phyloP scores from a whole-genome alignment of 2,888 invertebrate genomes.

The Xylota segnis region DNA sequence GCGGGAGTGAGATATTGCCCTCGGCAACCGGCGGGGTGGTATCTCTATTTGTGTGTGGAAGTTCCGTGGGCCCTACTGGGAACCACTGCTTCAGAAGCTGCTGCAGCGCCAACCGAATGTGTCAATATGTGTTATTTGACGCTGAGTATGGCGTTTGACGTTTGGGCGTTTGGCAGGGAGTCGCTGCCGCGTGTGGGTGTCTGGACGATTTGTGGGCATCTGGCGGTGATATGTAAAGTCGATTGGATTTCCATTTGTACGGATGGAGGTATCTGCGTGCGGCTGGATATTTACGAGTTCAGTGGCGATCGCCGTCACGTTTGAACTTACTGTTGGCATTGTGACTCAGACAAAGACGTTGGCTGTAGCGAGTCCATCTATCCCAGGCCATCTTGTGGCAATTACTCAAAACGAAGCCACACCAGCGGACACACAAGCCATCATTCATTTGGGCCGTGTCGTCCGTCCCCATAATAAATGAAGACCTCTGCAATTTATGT shows the following conservation, averaged over 20 bases:
- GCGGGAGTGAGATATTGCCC: slow-evolving; percentile 41
- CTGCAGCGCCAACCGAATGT: slow-evolving; percentile 49
- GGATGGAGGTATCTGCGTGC: not conserved
- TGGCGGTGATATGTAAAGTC: slow-evolving; percentile 38
- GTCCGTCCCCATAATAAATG: not conserved
- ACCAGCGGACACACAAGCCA: too few species aligned
- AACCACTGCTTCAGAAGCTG: slow-evolving; percentile 70
- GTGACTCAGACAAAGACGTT: too few species aligned
- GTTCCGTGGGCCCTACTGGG: slow-evolving; percentile 67
- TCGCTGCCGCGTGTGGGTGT: slow-evolving; percentile 47
- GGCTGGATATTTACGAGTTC: slow-evolving; percentile 51
- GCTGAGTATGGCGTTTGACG: not conserved
- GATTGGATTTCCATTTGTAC: slow-evolving; percentile 32
- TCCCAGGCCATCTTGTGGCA: not conserved
- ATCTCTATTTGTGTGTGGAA: slow-evolving; percentile 62
- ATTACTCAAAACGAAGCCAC: not conserved
- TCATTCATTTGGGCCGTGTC: not conserved
- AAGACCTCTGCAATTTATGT: slow-evolving; percentile 7
- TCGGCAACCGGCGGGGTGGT: slow-evolving; percentile 45
- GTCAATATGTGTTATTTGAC: slow-evolving; percentile 60
- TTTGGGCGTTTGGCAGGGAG: slow-evolving; percentile 29
- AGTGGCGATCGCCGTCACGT: slow-evolving; percentile 9
- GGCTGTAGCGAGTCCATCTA: too few species aligned
- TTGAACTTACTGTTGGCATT: slow-evolving; percentile 17
- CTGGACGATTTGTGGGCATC: slow-evolving; percentile 48